phyloP scores from a whole-genome alignment of 2,113 vertebrate species.

The Leucopternis melanops region DNA sequence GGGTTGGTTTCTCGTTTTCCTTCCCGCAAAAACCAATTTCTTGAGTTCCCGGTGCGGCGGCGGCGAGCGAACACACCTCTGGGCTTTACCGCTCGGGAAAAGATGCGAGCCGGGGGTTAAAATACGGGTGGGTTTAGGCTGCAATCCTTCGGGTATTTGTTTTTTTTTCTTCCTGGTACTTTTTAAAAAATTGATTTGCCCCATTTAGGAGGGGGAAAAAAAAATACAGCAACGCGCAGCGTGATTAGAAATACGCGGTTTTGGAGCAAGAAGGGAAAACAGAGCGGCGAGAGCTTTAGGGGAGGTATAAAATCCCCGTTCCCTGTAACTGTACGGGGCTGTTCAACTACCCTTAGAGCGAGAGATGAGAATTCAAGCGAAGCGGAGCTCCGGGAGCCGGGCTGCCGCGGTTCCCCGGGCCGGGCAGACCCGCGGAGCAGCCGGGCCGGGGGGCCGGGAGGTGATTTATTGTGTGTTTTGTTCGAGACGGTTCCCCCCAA shows the following conservation, averaged over 20 bases:
- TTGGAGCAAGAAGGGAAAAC: background rate
- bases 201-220: fast-evolving
- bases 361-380: fast-evolving
- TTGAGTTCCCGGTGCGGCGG: background rate
- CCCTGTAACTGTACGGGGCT: fast-evolving
- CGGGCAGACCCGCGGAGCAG: background rate
- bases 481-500: background rate
- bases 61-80: background rate
- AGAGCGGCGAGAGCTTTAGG: fast-evolving
- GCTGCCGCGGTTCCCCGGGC: background rate
- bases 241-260: fast-evolving
- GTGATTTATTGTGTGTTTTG: constrained; percentile 2
- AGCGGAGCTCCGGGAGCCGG: background rate
- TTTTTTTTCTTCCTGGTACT: background rate
- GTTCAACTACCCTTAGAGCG: fast-evolving
- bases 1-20: background rate
- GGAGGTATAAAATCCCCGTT: fast-evolving
- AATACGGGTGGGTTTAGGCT: background rate
- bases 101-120: background rate
- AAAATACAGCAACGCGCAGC: fast-evolving
- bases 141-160: background rate
- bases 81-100: background rate
- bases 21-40: background rate
- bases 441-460: background rate
- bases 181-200: background rate